Base-by-base conservation (phyloP, 2,797 vertebrate species). In the Neomorphus geoffroyi region DNA sequence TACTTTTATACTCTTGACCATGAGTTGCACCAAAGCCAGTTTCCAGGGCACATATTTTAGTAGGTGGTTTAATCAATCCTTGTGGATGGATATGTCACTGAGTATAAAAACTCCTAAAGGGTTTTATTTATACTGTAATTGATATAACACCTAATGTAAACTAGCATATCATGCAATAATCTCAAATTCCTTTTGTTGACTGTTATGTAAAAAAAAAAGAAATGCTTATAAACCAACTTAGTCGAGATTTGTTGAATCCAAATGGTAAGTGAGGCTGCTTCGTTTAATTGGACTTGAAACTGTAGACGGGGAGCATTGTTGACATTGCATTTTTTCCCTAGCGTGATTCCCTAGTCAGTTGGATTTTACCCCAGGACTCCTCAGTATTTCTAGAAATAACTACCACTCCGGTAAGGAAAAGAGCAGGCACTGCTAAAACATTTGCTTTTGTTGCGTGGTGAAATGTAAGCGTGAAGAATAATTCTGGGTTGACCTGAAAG, bases 281-380 rank as follows among this genome's bases (percentile, higher is more conserved):
- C 88, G 33, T 88, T 75, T 83, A 72, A 45, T 45, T 86, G 56
- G 23, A 65, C 74, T 15, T 72, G n/a, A 69, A 91, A 70, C 24
- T 50, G 35, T 32, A 56, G 50, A 43, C 7, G 4, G 23, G 13
- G 3, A 72, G 23, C 54, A 46, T 30, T 73, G 32, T 16, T 83
- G 45, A 35, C 62, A 56, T 45, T 69, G 28, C 28, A 23, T 33
- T 92, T 18, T 80, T 72, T 22, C 50, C 32, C 33, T 35, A 48
- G 13, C 0, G 0, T 21, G 32, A 41, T 86, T 92, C 46, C 32
- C 37, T 2, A 4, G 2, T 70, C 1, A 0, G 73, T 86, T 84
- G n/a, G 80, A 86, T 92, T 93, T 92, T 88, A 81, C 30, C 37
- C 56, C 23, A 62, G 51, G 46, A 77, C 21, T 64, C 85, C 35